phyloP scores from a whole-genome alignment of 2,113 vertebrate genomes.

The Syngnathus scovelli region DNA sequence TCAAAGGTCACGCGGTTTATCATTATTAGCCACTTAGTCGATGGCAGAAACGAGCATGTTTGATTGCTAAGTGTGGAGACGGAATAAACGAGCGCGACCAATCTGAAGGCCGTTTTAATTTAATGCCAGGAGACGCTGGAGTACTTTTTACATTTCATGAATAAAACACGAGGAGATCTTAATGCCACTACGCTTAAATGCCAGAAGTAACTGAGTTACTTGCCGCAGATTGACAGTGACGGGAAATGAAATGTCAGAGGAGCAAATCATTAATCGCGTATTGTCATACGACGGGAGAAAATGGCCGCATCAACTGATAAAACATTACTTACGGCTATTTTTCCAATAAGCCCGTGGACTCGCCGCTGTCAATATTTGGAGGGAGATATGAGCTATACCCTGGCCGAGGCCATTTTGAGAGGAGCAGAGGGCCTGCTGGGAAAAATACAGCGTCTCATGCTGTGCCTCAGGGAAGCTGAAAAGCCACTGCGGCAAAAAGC shows the following conservation, averaged over 20 bases:
- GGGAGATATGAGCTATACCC: slow-evolving; percentile 60
- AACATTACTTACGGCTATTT: slow-evolving; percentile 71
- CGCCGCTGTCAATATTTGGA: slow-evolving; percentile 73
- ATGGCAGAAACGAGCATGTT: slow-evolving; percentile 17
- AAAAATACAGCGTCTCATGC: slow-evolving; percentile 77
- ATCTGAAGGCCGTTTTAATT: not conserved
- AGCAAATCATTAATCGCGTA: slow-evolving; percentile 67
- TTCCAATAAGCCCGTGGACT: slow-evolving; percentile 71
- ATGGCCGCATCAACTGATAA: slow-evolving; percentile 68
- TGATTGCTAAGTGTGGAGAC: slow-evolving; percentile 37
- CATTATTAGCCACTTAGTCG: slow-evolving; percentile 53
- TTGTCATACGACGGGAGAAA: slow-evolving; percentile 65
- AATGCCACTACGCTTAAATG: slow-evolving; percentile 54
- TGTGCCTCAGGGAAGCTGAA: slow-evolving; percentile 73
- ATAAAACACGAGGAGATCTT: slow-evolving; percentile 39
- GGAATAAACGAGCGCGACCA: not conserved
- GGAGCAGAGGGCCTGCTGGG: slow-evolving; percentile 73
- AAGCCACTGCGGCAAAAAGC: slow-evolving; percentile 73
- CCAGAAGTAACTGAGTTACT: slow-evolving; percentile 59
- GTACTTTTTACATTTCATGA: slow-evolving; percentile 44
- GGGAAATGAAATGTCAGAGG: slow-evolving; percentile 67
- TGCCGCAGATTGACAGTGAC: slow-evolving; percentile 52
- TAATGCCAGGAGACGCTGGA: slow-evolving; percentile 6
- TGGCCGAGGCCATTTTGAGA: slow-evolving; percentile 68
- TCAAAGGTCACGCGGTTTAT: slow-evolving; percentile 63